These are phyloP conservation scores for Cygnus buccinator DNA, from an alignment of 2,113 vertebrate genomes.

Conservation along the genomic window DNA sequence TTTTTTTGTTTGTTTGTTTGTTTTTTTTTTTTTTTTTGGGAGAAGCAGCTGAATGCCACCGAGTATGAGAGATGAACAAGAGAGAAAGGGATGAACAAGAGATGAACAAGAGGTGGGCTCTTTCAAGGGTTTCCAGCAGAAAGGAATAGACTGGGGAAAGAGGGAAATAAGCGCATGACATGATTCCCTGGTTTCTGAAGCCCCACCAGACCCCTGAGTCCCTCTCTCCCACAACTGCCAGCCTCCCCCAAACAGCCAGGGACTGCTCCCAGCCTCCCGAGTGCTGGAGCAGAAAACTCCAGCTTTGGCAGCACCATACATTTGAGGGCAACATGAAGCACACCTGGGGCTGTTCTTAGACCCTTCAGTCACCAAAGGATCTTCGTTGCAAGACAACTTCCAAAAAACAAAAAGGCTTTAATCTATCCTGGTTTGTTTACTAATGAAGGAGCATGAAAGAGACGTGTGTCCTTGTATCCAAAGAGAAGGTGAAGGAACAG, in stretches of 20 bases:
- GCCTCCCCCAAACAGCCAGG: background rate
- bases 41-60: background rate
- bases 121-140: background rate
- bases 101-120: background rate
- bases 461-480: no score
- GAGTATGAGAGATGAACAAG: background rate
- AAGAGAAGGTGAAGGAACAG: no score
- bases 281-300: background rate
- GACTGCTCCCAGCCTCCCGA: background rate
- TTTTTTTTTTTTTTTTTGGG: background rate
- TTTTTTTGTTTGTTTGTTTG: background rate
- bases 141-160: background rate
- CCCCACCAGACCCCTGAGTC: background rate
- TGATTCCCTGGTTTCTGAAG: background rate
- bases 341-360: background rate
- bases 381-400: background rate
- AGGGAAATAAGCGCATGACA: background rate
- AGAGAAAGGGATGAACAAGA: background rate
- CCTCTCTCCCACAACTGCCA: background rate
- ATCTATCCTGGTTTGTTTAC: no score
- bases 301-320: background rate
- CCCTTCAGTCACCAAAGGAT: background rate
- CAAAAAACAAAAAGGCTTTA: no score
- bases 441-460: no score
- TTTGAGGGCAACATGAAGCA: background rate